Percentiles rank a stretch among this genome's conserved stretches.
phyloP scores from a whole-genome alignment of 2,797 vertebrate species.

The Sebastes minor region DNA sequence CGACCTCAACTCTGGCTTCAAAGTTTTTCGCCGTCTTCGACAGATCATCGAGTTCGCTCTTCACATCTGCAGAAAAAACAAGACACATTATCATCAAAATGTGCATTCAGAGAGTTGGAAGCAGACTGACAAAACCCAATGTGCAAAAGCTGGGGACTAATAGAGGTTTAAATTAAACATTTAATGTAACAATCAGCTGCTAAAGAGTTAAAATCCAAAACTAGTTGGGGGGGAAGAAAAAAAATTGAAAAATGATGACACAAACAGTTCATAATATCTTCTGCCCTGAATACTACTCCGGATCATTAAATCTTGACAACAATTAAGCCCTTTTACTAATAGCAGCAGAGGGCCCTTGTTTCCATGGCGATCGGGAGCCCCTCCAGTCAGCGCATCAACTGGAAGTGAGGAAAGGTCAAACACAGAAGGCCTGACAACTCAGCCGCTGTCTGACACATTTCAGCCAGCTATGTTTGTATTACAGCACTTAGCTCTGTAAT shows the following conservation, averaged over 20 bases:
- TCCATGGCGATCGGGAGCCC: slow-evolving; percentile 96
- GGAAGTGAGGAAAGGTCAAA: slow-evolving; percentile 98
- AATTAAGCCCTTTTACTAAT: slow-evolving; percentile 97
- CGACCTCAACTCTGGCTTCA: slow-evolving; percentile 89
- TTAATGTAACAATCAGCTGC: slow-evolving; percentile 22
- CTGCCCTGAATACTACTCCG: slow-evolving; percentile 95
- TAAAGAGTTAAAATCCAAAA: slow-evolving; percentile 81
- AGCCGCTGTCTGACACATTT: slow-evolving; percentile 97
- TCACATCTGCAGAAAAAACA: slow-evolving; percentile 85
- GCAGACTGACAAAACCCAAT: neutral
- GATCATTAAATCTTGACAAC: slow-evolving; percentile 99
- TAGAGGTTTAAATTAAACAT: slow-evolving; percentile 13
- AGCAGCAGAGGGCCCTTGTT: slow-evolving; percentile 93
- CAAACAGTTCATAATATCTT: slow-evolving; percentile 98
- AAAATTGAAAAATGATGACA: slow-evolving; percentile 87
- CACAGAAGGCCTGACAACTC: slow-evolving; percentile 96
- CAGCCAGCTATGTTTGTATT: slow-evolving; percentile 95
- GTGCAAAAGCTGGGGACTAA: neutral
- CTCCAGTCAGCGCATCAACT: slow-evolving; percentile 92
- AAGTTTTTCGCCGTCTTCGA: slow-evolving; percentile 91
- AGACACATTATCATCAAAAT: slow-evolving; percentile 15
- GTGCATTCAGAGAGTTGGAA: neutral
- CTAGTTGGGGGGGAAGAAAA: slow-evolving; percentile 73
- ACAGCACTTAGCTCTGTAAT: slow-evolving; percentile 98
- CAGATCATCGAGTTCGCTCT: slow-evolving; percentile 88